Evolutionary conservation across 2,888 invertebrate genomes (phyloP).

Genomic region (Escarpia spicata): DNA sequence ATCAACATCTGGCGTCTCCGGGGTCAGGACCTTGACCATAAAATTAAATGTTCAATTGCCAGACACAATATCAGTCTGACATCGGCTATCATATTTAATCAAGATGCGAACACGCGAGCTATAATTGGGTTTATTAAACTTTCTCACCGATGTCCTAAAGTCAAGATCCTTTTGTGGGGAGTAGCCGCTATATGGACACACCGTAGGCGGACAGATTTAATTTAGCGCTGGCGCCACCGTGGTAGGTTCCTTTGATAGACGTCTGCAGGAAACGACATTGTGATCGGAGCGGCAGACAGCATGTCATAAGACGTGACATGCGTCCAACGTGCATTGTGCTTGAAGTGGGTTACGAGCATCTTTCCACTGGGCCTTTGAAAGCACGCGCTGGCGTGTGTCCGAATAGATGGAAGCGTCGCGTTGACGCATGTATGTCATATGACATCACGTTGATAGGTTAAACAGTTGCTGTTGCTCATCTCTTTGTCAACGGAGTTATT

Average conservation of each 20-base stretch:
- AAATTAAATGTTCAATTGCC: background rate
- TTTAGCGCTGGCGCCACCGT: background rate
- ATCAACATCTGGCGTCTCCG: background rate
- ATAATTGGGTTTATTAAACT: background rate
- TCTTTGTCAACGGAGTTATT: too few relatives aligned
- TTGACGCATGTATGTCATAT: background rate
- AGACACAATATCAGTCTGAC: background rate
- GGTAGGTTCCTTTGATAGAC: background rate
- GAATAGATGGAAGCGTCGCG: background rate
- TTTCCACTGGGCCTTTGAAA: background rate
- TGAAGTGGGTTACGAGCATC: background rate
- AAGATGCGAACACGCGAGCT: background rate
- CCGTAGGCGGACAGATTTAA: background rate
- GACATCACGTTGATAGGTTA: background rate
- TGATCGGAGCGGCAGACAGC: background rate
- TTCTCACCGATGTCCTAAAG: background rate
- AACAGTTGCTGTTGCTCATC: background rate
- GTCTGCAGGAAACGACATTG: background rate
- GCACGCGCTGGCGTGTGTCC: background rate
- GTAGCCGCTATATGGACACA: background rate
- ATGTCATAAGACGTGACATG: background rate
- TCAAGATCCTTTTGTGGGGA: background rate
- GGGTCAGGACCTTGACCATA: background rate
- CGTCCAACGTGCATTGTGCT: background rate
- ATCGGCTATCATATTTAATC: conserved; percentile 12